Evolutionary conservation across 2,888 invertebrate genomes (phyloP).

Genomic region (Drosophila helvetica): DNA sequence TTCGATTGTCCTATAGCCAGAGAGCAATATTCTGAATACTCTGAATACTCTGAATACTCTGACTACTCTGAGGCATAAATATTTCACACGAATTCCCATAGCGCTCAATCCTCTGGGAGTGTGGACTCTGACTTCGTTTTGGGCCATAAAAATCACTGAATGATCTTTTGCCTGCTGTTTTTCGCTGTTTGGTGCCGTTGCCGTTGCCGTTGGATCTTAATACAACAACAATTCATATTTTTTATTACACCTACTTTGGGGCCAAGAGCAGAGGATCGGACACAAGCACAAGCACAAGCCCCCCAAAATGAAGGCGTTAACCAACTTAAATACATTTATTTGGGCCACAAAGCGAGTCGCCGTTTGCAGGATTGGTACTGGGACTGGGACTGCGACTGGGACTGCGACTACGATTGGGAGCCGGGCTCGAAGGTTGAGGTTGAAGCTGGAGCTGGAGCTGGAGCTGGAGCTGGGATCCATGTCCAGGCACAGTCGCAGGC

Average conservation of each 20-base stretch:
- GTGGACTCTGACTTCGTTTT: slow-evolving; percentile 21
- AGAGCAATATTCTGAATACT: neutral
- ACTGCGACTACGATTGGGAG: no score
- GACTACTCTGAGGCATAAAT: neutral
- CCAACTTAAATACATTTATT: slow-evolving; percentile 82
- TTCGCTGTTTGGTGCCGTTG: slow-evolving; percentile 26
- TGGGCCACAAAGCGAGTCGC: slow-evolving; percentile 68
- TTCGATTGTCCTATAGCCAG: neutral
- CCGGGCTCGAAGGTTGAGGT: neutral
- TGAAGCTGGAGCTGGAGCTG: neutral
- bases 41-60: neutral
- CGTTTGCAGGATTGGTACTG: slow-evolving; percentile 30
- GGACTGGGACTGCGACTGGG: neutral
- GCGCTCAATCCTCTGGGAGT: neutral
- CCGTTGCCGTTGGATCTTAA: slow-evolving; percentile 54
- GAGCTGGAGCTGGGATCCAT: neutral
- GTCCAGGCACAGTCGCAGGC: slow-evolving; percentile 22
- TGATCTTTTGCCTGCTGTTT: slow-evolving; percentile 60
- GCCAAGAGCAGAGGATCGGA: neutral
- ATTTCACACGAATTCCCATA: slow-evolving; percentile 37
- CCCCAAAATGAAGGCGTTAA: slow-evolving; percentile 74
- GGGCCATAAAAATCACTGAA: slow-evolving; percentile 66
- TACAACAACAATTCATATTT: slow-evolving; percentile 77
- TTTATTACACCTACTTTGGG: slow-evolving; percentile 74
- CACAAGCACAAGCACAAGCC: slow-evolving; percentile 15